Conservation (phyloP, 35 echinoderm and acorn worm genomes). For the Eucidaris tribuloides region DNA sequence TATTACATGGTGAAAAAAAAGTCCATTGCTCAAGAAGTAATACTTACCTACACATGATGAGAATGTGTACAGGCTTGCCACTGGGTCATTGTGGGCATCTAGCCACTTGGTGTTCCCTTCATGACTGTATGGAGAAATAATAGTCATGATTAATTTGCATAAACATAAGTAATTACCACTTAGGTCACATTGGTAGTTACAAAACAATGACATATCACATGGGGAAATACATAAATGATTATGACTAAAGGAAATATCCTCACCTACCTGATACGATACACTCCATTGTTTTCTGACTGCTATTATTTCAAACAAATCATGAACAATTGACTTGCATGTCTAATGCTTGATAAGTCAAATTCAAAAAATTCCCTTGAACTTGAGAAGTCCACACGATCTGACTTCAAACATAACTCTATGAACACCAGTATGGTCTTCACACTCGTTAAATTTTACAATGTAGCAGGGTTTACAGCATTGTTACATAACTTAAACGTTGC, state of each 20-base stretch:
- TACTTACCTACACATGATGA: constrained; percentile 97
- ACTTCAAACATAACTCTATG: no score
- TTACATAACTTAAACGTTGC: no score
- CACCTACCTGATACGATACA: neutral
- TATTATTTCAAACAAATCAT: neutral
- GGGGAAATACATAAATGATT: no score
- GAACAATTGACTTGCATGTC: no score
- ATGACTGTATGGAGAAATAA: constrained; percentile 46
- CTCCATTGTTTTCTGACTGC: neutral
- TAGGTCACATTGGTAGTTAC: neutral
- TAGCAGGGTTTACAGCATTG: no score
- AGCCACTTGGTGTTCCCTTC: constrained; percentile 89
- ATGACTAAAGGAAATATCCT: neutral
- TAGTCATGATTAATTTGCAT: neutral
- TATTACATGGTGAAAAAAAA: neutral
- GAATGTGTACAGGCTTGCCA: constrained; percentile 91
- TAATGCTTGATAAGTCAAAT: no score
- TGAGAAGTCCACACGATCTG: no score
- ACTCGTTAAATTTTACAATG: no score
- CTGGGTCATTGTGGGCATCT: constrained; percentile 92
- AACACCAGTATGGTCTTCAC: no score
- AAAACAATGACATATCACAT: neutral
- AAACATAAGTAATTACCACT: neutral
- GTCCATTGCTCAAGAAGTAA: neutral
- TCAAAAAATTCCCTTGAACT: no score